A percentile compares a stretch with the other conserved stretches of the same genome.
These are phyloP conservation scores for Mormyrops attenuatus DNA, from an alignment of 2,797 vertebrate species.

Conservation along the genomic window DNA sequence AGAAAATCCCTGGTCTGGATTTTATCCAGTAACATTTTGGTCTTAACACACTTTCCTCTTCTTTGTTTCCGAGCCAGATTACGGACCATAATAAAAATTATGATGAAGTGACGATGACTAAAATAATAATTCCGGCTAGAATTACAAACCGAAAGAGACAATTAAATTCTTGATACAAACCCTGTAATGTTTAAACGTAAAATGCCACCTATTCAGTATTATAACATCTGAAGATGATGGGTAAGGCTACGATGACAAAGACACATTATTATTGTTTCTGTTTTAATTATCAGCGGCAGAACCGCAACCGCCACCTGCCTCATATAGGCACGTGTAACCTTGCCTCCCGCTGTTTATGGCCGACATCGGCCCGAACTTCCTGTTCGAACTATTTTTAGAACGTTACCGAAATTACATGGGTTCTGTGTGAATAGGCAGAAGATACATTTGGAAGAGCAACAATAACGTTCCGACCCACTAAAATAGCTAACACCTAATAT, in stretches of 20 bases:
- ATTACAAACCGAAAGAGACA: background rate
- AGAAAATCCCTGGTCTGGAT: constrained; percentile 32
- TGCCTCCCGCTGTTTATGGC: background rate
- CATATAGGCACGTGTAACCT: background rate
- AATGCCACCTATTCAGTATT: background rate
- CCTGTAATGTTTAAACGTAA: background rate
- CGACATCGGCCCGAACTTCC: background rate
- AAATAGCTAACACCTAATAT: background rate
- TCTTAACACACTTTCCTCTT: constrained; percentile 20
- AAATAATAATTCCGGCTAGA: background rate
- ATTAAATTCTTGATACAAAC: background rate
- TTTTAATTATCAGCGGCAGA: background rate
- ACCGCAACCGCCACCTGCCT: background rate
- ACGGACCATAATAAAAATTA: constrained; percentile 22
- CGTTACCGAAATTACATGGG: background rate
- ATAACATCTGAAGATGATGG: background rate
- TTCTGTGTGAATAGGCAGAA: background rate
- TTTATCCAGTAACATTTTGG: constrained; percentile 25
- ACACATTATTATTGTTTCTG: background rate
- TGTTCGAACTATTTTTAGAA: background rate
- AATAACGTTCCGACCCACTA: background rate
- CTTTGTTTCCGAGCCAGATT: constrained; percentile 24
- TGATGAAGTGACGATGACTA: constrained; percentile 9
- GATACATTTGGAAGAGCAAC: background rate
- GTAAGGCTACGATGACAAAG: background rate